These are phyloP conservation scores for Hippocampus comes DNA, from an alignment of 2,113 vertebrate species.

Conservation along the genomic window DNA sequence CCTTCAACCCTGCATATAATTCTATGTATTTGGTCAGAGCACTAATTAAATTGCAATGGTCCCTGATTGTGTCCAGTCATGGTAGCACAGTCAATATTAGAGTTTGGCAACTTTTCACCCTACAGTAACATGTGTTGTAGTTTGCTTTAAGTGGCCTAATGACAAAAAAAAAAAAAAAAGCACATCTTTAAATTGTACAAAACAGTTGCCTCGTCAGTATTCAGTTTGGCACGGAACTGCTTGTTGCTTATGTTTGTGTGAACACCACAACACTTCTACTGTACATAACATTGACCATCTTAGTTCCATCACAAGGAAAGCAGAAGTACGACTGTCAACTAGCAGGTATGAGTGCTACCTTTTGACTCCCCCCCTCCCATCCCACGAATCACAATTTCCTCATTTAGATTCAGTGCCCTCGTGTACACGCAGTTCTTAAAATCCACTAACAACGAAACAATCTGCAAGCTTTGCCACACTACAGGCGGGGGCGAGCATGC, in stretches of 20 bases:
- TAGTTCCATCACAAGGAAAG: conserved; percentile 9
- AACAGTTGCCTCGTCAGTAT: conserved; percentile 61
- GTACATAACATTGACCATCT: conserved; percentile 35
- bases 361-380: not conserved
- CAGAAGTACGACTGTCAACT: conserved; percentile 1
- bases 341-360: not conserved
- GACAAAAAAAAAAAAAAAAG: conserved; percentile 16
- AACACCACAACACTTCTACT: conserved; percentile 47
- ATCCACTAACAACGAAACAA: conserved; percentile 15
- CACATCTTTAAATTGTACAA: conserved; percentile 59
- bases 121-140: conserved; percentile 4
- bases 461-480: conserved; percentile 44
- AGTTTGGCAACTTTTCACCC: conserved; percentile 52
- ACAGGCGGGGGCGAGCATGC: conserved; percentile 58
- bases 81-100: conserved; percentile 1
- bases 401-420: conserved; percentile 18
- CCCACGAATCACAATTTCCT: conserved; percentile 7
- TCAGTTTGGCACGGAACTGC: conserved; percentile 63
- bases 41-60: conserved; percentile 34
- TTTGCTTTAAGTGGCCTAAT: not conserved
- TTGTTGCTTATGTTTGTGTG: conserved; percentile 41
- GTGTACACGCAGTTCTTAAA: conserved; percentile 8
- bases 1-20: conserved; percentile 30
- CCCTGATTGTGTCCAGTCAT: conserved; percentile 32
- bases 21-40: conserved; percentile 17